These are phyloP conservation scores for Pandemis corylana DNA, from an alignment of 2,888 invertebrate genomes.

Conservation along the genomic window DNA sequence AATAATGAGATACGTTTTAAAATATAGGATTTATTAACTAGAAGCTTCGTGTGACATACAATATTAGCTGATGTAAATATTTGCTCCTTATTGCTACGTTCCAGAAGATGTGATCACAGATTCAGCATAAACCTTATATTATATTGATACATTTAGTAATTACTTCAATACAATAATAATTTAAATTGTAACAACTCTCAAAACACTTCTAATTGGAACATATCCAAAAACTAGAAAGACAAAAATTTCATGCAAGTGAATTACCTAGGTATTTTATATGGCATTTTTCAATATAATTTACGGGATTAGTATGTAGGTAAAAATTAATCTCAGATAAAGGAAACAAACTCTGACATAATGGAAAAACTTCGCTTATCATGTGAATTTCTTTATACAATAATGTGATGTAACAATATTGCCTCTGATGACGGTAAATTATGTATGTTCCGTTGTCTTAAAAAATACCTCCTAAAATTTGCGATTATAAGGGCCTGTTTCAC, in stretches of 20 bases:
- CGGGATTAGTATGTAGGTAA: too few relatives aligned
- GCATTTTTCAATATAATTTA: too few relatives aligned
- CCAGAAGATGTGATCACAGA: slow-evolving; percentile 25
- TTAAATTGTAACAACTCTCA: neutral
- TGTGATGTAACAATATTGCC: too few relatives aligned
- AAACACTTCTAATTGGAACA: neutral
- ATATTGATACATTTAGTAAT: neutral
- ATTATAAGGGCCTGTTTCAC: too few relatives aligned
- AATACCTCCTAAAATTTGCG: too few relatives aligned
- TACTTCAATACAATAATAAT: neutral
- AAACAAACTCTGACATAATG: too few relatives aligned
- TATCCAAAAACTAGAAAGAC: neutral
- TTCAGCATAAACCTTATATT: slow-evolving; percentile 7
- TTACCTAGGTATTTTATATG: neutral
- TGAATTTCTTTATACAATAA: too few relatives aligned
- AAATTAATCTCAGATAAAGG: too few relatives aligned
- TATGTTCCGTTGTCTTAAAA: too few relatives aligned
- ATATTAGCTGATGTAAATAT: slow-evolving; percentile 16
- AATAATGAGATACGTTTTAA: slow-evolving; percentile 18
- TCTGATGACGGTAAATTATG: too few relatives aligned
- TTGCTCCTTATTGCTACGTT: slow-evolving; percentile 32
- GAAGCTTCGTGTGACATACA: slow-evolving; percentile 35
- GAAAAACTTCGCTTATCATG: too few relatives aligned
- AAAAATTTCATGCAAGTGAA: neutral
- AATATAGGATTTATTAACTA: slow-evolving; percentile 37